A percentile compares a stretch with the other conserved stretches of the same genome.
Evolutionary conservation across 2,888 invertebrate genomes (phyloP).

Genomic region (Onthophagus sagittarius): DNA sequence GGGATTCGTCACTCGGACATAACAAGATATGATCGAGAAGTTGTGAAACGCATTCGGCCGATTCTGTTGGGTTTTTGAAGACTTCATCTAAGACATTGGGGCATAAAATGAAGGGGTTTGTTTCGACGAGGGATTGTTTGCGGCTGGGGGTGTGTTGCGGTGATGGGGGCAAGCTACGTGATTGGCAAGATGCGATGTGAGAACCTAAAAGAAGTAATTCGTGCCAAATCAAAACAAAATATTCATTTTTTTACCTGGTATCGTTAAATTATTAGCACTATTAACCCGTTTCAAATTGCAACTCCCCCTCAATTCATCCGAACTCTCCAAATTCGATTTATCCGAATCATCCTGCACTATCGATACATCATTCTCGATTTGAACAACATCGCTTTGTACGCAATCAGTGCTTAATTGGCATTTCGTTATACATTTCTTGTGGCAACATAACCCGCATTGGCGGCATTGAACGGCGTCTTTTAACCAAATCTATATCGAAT

Average conservation of each 20-base stretch:
- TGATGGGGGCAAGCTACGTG: slow-evolving; percentile 70
- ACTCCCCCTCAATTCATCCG: slow-evolving; percentile 41
- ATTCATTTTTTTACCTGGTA: slow-evolving; percentile 50
- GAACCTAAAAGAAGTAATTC: slow-evolving; percentile 40
- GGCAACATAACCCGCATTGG: slow-evolving; percentile 86
- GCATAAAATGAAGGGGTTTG: slow-evolving; percentile 60
- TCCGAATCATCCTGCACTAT: slow-evolving; percentile 40
- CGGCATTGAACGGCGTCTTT: slow-evolving; percentile 93
- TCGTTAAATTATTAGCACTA: slow-evolving; percentile 65
- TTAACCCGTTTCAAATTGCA: slow-evolving; percentile 64
- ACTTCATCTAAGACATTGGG: slow-evolving; percentile 45
- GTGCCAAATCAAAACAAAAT: background rate
- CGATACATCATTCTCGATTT: slow-evolving; percentile 40
- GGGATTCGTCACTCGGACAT: slow-evolving; percentile 66
- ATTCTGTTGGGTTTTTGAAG: slow-evolving; percentile 45
- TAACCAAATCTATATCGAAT: slow-evolving; percentile 75
- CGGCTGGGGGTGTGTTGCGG: slow-evolving; percentile 70
- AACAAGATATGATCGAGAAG: slow-evolving; percentile 56
- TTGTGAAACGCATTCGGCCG: slow-evolving; percentile 47
- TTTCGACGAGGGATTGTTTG: slow-evolving; percentile 61
- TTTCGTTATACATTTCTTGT: slow-evolving; percentile 91
- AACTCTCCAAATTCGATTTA: slow-evolving; percentile 23
- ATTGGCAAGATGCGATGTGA: slow-evolving; percentile 51
- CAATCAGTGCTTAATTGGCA: slow-evolving; percentile 74
- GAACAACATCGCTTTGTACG: slow-evolving; percentile 31